Base-by-base conservation (phyloP, 2,797 vertebrate genomes). In the Propithecus deckenii region DNA sequence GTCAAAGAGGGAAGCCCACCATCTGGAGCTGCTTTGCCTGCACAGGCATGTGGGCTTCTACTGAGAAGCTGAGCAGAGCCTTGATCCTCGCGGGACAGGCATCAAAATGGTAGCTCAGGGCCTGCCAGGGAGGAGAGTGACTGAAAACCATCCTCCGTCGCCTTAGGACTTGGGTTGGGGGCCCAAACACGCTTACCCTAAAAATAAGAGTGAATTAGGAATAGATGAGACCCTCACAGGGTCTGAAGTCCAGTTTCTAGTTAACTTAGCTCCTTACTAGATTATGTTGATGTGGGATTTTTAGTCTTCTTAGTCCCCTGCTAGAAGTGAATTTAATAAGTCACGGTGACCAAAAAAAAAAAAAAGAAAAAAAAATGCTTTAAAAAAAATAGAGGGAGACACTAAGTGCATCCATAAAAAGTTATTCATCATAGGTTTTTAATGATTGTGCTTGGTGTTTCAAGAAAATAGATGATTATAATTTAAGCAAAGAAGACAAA, bases 121-220 rank as follows among this genome's bases (percentile, higher is more conserved):
- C 4, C 12, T 63, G 4, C 30, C 57, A n/a, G 17, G 50, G 7
- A 38, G 22, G 3, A 14, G 25, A 35, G 0, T 41, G 2, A 14
- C 30, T 65, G 11, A 18, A 43, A 65, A 67, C 17, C 4, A 57
- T 8, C 12, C 2, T 5, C 12, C 2, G 4, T 18, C 2, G 1
- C 28, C 8, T 3, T 9, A 28, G 7, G 4, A 32, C 28, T 28
- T 55, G 30, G 3, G 1, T 17, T 65, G 65, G 35, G 35, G 1
- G 25, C 6, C 4, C 15, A 65, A 46, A 75, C 0, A 35, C 28
- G 5, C 25, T 32, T 22, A 48, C 1, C 4, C 28, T 61, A 61
- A 50, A n/a, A 57, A 67, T 25, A 23, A 76, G 23, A 2, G 14
- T 41, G 14, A 22, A 25, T 22, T 85, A 4, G 1, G 79, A 35